Percentiles rank a stretch among this genome's conserved stretches.
Conservation (phyloP, 1,140 invertebrate species). For the Holcopasites calliopsidis region DNA sequence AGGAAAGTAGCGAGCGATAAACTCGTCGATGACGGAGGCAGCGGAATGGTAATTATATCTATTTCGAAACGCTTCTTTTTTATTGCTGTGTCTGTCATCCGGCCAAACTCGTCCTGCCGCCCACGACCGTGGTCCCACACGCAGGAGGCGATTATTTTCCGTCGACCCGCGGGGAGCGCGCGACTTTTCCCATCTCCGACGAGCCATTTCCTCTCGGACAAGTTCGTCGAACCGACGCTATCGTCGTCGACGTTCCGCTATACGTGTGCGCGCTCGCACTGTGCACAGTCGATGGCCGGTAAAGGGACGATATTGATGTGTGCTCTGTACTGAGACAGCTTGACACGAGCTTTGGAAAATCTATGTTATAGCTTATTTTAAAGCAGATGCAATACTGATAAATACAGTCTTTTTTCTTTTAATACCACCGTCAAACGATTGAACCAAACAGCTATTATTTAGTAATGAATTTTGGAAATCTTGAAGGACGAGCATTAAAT, state of each 20-base stretch:
- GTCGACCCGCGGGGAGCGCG: background rate
- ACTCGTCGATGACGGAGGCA: background rate
- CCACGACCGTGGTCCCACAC: background rate
- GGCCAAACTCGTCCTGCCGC: background rate
- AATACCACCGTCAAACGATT: too few species aligned
- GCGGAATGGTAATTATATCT: background rate
- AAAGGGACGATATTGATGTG: background rate
- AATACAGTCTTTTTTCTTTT: too few species aligned
- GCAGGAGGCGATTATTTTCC: slow-evolving; percentile 20
- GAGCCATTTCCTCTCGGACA: slow-evolving; percentile 1
- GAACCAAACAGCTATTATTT: too few species aligned
- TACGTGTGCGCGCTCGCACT: too few species aligned
- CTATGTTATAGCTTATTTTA: too few species aligned
- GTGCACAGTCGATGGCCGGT: background rate
- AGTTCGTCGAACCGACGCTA: slow-evolving; percentile 23
- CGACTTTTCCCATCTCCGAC: background rate
- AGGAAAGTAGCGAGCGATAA: background rate
- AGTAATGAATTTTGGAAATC: too few species aligned
- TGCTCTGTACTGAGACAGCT: too few species aligned
- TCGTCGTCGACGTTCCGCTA: background rate
- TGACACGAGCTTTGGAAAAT: too few species aligned
- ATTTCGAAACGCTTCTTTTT: background rate
- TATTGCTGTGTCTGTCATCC: background rate
- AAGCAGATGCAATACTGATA: too few species aligned
- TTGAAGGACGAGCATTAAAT: too few species aligned